Percentiles rank a stretch among this genome's conserved stretches.
These are phyloP conservation scores for Mastomys coucha DNA, from an alignment of 2,113 vertebrate genomes.

Conservation along the genomic window DNA sequence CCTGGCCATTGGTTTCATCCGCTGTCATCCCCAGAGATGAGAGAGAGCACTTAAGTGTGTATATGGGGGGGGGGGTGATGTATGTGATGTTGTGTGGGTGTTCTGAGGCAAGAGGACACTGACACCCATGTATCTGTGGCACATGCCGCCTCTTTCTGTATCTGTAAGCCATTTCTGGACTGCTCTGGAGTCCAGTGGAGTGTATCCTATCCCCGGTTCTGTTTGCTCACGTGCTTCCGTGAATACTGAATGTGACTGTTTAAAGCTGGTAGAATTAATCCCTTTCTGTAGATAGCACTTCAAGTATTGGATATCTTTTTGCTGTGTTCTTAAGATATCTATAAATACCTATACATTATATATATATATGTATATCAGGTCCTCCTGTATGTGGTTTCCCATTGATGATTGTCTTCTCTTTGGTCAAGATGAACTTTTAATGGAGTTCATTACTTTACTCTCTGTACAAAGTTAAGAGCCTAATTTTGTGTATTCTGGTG, in stretches of 20 bases:
- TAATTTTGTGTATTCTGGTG: constrained; percentile 82
- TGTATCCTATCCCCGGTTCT: constrained; percentile 67
- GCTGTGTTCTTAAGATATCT: constrained; percentile 86
- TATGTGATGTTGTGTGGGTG: background rate
- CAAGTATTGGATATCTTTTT: constrained; percentile 69
- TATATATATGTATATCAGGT: constrained; percentile 80
- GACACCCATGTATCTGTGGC: background rate
- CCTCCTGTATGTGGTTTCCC: constrained; percentile 76
- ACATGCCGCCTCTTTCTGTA: background rate
- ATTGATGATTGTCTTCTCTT: constrained; percentile 79
- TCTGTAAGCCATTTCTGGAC: constrained; percentile 70
- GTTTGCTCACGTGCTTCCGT: constrained; percentile 81
- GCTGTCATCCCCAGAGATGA: background rate
- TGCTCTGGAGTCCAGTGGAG: constrained; percentile 51
- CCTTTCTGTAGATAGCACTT: constrained; percentile 85
- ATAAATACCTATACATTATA: constrained; percentile 87
- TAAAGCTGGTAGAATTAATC: constrained; percentile 83
- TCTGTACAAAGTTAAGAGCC: constrained; percentile 77
- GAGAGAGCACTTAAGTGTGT: background rate
- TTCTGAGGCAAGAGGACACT: background rate
- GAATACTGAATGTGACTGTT: constrained; percentile 80
- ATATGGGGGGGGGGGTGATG: background rate
- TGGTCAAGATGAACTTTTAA: constrained; percentile 77
- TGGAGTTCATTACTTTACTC: constrained; percentile 74
- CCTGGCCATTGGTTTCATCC: background rate